Conservation (phyloP, 1,140 invertebrate species). For the Ericerus pela region DNA sequence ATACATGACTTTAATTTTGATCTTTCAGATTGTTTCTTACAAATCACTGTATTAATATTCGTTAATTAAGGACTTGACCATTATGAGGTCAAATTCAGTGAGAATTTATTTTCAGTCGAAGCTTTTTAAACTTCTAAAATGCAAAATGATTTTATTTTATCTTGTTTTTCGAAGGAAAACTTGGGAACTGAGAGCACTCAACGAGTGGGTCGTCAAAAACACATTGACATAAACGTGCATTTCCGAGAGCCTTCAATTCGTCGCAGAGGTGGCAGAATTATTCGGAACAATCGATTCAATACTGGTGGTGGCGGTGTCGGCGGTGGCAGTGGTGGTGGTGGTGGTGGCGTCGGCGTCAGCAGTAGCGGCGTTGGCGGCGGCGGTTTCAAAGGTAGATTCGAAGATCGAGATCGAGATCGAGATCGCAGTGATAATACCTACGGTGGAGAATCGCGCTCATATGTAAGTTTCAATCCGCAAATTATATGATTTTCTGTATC, state of each 20-base stretch:
- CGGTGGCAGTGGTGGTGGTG: slow-evolving; percentile 27
- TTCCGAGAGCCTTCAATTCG: slow-evolving; percentile 59
- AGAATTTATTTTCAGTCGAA: too few species aligned
- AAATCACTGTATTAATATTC: too few species aligned
- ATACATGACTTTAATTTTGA: too few species aligned
- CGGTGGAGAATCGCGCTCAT: background rate
- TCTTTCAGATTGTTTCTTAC: too few species aligned
- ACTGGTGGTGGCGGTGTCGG: slow-evolving; percentile 31
- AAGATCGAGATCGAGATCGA: too few species aligned
- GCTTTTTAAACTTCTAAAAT: too few species aligned
- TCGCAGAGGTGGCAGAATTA: slow-evolving; percentile 28
- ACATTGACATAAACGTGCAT: slow-evolving; percentile 77
- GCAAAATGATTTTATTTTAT: too few species aligned
- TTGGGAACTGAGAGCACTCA: background rate
- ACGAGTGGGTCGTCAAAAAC: slow-evolving; percentile 36
- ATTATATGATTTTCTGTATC: too few species aligned
- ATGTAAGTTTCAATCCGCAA: background rate
- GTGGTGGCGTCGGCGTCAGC: slow-evolving; percentile 19
- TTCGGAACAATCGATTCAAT: slow-evolving; percentile 2
- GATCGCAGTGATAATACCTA: background rate
- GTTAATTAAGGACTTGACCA: too few species aligned
- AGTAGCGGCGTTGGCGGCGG: background rate
- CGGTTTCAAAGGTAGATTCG: slow-evolving; percentile 8
- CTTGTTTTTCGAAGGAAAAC: background rate
- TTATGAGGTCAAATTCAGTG: too few species aligned